Base-by-base conservation (phyloP, 2,113 vertebrate species). In the Dendropsophus ebraccatus region DNA sequence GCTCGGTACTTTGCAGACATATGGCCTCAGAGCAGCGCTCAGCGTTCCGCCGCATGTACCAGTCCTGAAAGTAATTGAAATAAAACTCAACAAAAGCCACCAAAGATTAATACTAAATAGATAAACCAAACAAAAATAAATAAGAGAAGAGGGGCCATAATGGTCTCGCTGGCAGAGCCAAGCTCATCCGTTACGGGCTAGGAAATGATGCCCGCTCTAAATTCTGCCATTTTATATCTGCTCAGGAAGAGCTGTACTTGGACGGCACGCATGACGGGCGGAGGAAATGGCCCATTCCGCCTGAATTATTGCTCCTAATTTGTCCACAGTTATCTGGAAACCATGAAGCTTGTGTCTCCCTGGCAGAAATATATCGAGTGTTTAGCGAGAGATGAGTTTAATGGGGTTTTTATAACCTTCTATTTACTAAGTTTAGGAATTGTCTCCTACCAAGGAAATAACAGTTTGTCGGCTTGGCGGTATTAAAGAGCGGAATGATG, bases 271-370 rank as follows among this genome's bases (percentile, higher is more conserved):
- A 1, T 76, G 41, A 49, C 14, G 47, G 41, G 67, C 67, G 1
- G 35, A 70, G 35, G 35, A 70, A 70, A 41, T 30, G 35, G 73
- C 47, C 72, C 73, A 76, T 49, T 76, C 73, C 2, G 73, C n/a
- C 9, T 47, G 73, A 76, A 76, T 76, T 49, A 76, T 52, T 3
- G 73, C 73, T 76, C 73, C 47, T 76, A 50, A 76, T 76, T 76
- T 76, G 73, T 76, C 45, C 73, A 76, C 73, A 52, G 47, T 76
- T 76, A 76, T 76, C 73, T 50, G 73, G 73, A 76, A 52, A 52
- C 45, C 45, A 76, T 16, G 45, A 76, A 76, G 47, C 25, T 25
- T 47, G n/a, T 75, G 72, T 76, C 73, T 76, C 25, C 12, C 73
- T 52, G 47, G 47, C 45, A 49, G 47, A 76, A 49, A 76, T 76